Base-by-base conservation (phyloP, 2,888 invertebrate genomes). In the Erebia ligea region DNA sequence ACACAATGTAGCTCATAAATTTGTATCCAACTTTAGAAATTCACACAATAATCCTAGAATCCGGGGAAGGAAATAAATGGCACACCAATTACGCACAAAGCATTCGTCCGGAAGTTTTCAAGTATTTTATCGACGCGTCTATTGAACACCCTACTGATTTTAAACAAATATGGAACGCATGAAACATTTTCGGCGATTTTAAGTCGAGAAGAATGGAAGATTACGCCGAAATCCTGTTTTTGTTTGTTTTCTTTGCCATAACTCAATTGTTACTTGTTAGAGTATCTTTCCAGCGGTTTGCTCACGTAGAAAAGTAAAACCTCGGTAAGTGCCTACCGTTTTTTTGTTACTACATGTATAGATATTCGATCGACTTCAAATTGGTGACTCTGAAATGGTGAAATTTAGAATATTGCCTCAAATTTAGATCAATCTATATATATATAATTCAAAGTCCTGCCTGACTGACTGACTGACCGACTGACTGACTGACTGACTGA, bases 161-260 rank as follows among this genome's bases (percentile, higher is more conserved):
- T 88, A 89, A 89, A 91, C 90, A 91, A 91, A 90, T 90, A 89
- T 85, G 84, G 81, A 88, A 86, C 84, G 83, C 84, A 86, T 82
- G 80, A 83, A 83, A 80, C 73, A 76, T 74, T 78, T 77, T 75
- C 73, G 76, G 73, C 80, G 78, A 80, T 84, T 82, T 80, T 91
- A 88, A 91, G 91, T 88, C 82, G 85, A 73, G 78, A 79, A 88
- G 89, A 90, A 91, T 86, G 76, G 86, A 82, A 87, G 90, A 91
- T 92, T 92, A 92, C 88, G 85, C 75, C 82, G 87, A 90, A 92
- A 93, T 88, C 89, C 88, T 91, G 91, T 92, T 91, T 90, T 92
- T 93, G 92, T 92, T 92, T 93, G 89, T 92, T 91, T 92, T 90
- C 91, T 92, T 92, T 88, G 76, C 77, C 73, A 76, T 89, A 86